Evolutionary conservation across 2,888 invertebrate genomes (phyloP).

Genomic region (Xestia xanthographa): DNA sequence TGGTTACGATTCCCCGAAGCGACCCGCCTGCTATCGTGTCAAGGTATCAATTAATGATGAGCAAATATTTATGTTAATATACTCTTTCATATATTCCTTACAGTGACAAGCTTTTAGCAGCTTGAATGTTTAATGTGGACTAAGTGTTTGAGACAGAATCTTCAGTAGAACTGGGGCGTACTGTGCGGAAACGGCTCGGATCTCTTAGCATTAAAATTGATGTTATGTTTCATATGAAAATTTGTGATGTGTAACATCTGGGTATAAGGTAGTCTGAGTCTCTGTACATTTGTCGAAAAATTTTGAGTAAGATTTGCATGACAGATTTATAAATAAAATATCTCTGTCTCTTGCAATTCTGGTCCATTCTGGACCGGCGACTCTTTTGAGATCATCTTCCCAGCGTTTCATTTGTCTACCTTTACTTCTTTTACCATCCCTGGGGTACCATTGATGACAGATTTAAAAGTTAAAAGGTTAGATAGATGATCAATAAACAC

Average conservation of each 20-base stretch:
- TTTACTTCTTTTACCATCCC: too few species aligned
- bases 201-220: slow-evolving; percentile 21
- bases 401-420: too few species aligned
- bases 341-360: too few species aligned
- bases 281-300: neutral
- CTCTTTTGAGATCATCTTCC: too few species aligned
- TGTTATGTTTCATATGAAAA: neutral
- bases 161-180: slow-evolving; percentile 1
- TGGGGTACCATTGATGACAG: too few species aligned
- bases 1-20: slow-evolving; percentile 50
- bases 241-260: slow-evolving; percentile 3
- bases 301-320: neutral
- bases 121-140: slow-evolving; percentile 34
- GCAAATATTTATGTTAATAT: slow-evolving; percentile 39
- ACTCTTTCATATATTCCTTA: slow-evolving; percentile 12
- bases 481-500: too few species aligned
- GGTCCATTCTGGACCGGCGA: too few species aligned
- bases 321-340: too few species aligned
- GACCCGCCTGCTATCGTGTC: slow-evolving; percentile 41
- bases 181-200: slow-evolving; percentile 18
- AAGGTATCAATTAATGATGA: slow-evolving; percentile 56
- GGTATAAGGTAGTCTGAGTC: neutral
- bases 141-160: slow-evolving; percentile 20
- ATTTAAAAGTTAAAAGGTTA: neutral
- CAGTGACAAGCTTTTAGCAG: slow-evolving; percentile 25